A percentile compares a stretch with the other conserved stretches of the same genome.
These are phyloP conservation scores for Zelostemma sp. DNA, from an alignment of 1,140 invertebrate genomes.

Conservation along the genomic window DNA sequence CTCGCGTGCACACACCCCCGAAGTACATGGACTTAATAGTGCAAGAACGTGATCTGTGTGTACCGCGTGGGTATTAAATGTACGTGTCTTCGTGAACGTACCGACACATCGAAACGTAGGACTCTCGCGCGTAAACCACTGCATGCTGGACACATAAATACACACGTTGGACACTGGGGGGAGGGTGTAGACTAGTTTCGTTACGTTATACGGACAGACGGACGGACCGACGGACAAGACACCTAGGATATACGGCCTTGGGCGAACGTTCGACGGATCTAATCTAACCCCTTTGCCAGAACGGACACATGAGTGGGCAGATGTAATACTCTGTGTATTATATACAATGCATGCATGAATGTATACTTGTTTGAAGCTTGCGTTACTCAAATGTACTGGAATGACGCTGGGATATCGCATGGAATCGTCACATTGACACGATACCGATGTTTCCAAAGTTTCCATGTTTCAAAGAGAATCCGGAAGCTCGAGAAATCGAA, in stretches of 20 bases:
- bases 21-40: slow-evolving; percentile 5
- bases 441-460: no score
- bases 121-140: slow-evolving; percentile 48
- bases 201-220: slow-evolving; percentile 30
- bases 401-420: no score
- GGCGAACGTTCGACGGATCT: slow-evolving; percentile 65
- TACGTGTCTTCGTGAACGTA: slow-evolving; percentile 16
- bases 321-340: slow-evolving; percentile 25
- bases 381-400: no score
- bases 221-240: slow-evolving; percentile 56
- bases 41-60: slow-evolving; percentile 7
- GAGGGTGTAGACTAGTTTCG: slow-evolving; percentile 18
- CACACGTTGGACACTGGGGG: slow-evolving; percentile 19
- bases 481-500: no score
- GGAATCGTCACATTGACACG: no score
- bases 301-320: slow-evolving; percentile 26
- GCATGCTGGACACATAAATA: slow-evolving; percentile 61
- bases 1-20: not conserved
- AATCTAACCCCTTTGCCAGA: slow-evolving; percentile 68
- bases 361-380: not conserved
- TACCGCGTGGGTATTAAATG: slow-evolving; percentile 3
- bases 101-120: slow-evolving; percentile 44
- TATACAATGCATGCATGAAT: slow-evolving; percentile 26
- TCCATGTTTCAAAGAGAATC: no score
- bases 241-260: slow-evolving; percentile 59